Conservation (phyloP, 35 echinoderm and acorn worm genomes). For the Patiria miniata region DNA sequence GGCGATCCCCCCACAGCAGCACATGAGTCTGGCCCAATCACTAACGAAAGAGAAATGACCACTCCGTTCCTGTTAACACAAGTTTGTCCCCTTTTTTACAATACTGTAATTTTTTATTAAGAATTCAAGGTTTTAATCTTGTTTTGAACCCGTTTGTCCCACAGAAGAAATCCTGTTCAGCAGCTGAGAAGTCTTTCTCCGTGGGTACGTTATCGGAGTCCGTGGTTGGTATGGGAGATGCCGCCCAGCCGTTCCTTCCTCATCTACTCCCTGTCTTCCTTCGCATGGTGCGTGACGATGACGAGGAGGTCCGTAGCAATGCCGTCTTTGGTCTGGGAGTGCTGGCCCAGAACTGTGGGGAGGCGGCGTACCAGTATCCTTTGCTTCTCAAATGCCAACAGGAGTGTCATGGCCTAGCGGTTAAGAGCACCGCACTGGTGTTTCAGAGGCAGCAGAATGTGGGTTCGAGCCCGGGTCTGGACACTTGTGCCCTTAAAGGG, state of each 20-base stretch:
- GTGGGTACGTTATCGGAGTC: conserved; percentile 85
- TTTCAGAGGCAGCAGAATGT: background rate
- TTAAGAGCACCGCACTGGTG: no score
- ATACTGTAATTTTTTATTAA: no score
- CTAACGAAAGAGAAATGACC: no score
- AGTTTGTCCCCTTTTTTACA: no score
- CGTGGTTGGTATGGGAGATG: conserved; percentile 68
- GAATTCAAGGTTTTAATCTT: no score
- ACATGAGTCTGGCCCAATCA: no score
- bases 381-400: background rate
- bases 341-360: conserved; percentile 75
- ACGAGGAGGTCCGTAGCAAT: conserved; percentile 92
- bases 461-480: background rate
- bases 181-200: conserved; percentile 91
- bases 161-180: conserved; percentile 81
- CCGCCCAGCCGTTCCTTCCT: conserved; percentile 63
- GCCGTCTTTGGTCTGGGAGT: conserved; percentile 90
- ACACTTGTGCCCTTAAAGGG: no score
- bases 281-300: conserved; percentile 64
- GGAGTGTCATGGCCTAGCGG: background rate
- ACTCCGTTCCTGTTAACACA: no score
- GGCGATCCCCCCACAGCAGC: no score
- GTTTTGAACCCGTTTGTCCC: background rate
- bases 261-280: conserved; percentile 81
- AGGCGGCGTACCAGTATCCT: conserved; percentile 77